Evolutionary conservation across 1,140 invertebrate genomes (phyloP), one percentile per base, ranked within the genome.

Genomic region (Drosophila subobscura): DNA sequence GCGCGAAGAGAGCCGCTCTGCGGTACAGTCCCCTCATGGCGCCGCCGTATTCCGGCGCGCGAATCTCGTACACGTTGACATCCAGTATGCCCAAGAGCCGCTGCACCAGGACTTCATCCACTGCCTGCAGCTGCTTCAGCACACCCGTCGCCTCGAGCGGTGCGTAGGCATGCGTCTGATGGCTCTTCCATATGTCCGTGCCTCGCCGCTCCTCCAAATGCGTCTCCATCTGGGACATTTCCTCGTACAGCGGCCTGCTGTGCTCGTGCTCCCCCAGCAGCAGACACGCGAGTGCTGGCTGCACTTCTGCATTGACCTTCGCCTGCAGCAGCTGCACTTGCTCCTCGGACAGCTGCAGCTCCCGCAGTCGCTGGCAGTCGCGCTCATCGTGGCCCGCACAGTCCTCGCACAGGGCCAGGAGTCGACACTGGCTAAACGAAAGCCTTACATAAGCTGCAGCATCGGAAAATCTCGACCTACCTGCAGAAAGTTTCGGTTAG

Each of bases 1-100:
- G 95, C 5, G 94, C 92, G 91, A 96, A 93, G n/a, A 96, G 88
- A 0, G 94, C 93, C 1, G 94, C 94, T 45, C 93, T 92, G 3
- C 92, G 77, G 73, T 94, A 96, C 12, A 96, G 77, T 5, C 94
- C 95, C 25, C 95, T 92, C 52, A 96, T 91, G 1, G 92, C 89
- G 6, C 66, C 60, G 8, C 93, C 91, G 1, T 51, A 22, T 44
- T 89, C 79, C 0, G 93, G 93, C 2, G 93, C 93, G 40, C 94
- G 92, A 2, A 95, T 92, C 88, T 95, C 95, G 72, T 95, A 95
- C 27, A 93, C 93, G 79, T 96, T 96, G 0, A 95, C 93, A 74
- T 96, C 95, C 14, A 95, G 92, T 25, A 94, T 93, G 0, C 93
- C 94, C 65, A 94, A 94, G 2, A 95, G 91, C 63, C 93, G 92